Evolutionary conservation across 2,888 invertebrate genomes (phyloP).

Genomic region (Schizaphis graminum): DNA sequence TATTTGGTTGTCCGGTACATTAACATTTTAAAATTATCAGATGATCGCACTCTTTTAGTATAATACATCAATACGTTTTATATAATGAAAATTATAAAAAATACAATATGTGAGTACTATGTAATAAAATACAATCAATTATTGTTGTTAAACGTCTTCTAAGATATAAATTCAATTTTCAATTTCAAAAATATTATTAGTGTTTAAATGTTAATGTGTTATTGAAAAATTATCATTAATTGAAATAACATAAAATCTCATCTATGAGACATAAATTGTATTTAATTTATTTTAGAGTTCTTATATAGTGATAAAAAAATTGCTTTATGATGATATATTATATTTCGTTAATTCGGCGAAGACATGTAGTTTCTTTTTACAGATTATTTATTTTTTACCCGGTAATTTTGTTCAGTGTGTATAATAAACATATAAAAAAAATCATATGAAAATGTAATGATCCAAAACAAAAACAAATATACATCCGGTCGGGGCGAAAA

Average conservation of each 20-base stretch:
- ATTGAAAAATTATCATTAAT: not conserved
- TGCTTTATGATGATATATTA: not conserved
- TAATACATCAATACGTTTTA: not conserved
- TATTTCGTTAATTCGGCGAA: not conserved
- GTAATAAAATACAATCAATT: not conserved
- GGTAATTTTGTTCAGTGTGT: conserved; percentile 28
- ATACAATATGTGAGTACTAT: not conserved
- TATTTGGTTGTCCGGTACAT: not conserved
- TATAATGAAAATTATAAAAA: not conserved
- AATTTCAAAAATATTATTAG: not conserved
- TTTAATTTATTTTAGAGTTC: not conserved
- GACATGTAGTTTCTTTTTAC: not conserved
- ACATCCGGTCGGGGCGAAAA: conserved; percentile 53
- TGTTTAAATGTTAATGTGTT: not conserved
- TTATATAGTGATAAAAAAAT: not conserved
- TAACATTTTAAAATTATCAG: not conserved
- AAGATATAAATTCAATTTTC: not conserved
- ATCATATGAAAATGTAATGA: conserved; percentile 35
- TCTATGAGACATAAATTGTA: not conserved
- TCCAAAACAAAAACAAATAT: conserved; percentile 61
- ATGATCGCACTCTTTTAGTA: not conserved
- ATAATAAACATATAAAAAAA: conserved; percentile 20
- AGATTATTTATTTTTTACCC: not conserved
- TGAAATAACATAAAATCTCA: not conserved
- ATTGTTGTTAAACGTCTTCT: not conserved